phyloP scores from a whole-genome alignment of 2,797 vertebrate species.

The Coccyzus lansbergi region DNA sequence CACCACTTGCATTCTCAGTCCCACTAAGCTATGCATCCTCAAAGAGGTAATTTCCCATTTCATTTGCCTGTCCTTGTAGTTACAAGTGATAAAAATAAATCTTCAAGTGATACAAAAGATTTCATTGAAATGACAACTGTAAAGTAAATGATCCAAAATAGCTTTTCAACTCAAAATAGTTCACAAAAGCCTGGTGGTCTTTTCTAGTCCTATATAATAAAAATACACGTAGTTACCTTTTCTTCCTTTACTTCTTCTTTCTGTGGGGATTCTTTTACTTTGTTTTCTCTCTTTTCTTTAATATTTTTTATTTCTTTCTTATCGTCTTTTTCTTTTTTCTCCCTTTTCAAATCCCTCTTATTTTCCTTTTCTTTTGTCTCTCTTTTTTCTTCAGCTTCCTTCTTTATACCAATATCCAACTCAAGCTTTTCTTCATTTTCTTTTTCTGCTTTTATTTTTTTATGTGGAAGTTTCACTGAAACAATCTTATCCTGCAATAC shows the following conservation, averaged over 20 bases:
- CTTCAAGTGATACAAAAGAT: background rate
- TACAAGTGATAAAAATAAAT: slow-evolving; percentile 14
- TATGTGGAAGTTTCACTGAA: slow-evolving; percentile 80
- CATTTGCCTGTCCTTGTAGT: background rate
- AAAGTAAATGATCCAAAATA: background rate
- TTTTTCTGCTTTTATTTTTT: slow-evolving; percentile 82
- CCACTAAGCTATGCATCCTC: background rate
- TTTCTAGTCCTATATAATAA: background rate
- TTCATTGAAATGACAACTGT: background rate
- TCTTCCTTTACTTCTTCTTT: slow-evolving; percentile 83
- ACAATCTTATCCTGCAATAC: slow-evolving; percentile 80
- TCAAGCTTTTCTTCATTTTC: slow-evolving; percentile 76
- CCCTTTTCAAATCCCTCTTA: slow-evolving; percentile 83
- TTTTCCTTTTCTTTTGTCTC: slow-evolving; percentile 83
- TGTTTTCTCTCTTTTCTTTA: slow-evolving; percentile 86
- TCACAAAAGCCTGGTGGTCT: background rate
- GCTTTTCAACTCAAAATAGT: background rate
- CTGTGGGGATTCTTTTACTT: slow-evolving; percentile 78
- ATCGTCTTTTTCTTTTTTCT: slow-evolving; percentile 84
- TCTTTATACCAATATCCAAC: slow-evolving; percentile 79
- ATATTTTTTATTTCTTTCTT: slow-evolving; percentile 80
- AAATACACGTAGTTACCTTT: slow-evolving; percentile 77
- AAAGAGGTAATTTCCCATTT: background rate
- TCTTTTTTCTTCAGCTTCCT: slow-evolving; percentile 82
- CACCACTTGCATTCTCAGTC: background rate